Conservation (phyloP, 2,888 invertebrate genomes). For the Caenorhabditis sp. region DNA sequence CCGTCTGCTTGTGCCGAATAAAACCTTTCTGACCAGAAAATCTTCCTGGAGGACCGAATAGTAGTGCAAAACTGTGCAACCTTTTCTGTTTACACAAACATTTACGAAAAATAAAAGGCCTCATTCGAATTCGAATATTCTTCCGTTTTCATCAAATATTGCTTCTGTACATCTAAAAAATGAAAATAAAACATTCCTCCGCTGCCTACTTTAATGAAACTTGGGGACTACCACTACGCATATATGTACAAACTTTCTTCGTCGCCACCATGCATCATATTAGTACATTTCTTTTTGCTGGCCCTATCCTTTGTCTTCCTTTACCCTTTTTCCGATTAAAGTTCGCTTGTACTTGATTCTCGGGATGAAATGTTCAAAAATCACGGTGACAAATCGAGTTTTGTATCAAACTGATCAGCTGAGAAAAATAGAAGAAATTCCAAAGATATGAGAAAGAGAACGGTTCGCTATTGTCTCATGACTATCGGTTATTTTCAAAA, state of each 20-base stretch:
- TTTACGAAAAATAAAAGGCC: no score
- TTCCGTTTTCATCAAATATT: no score
- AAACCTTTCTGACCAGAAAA: no score
- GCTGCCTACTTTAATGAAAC: constrained; percentile 22
- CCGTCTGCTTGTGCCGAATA: no score
- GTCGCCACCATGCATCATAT: not conserved
- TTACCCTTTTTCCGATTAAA: constrained; percentile 18
- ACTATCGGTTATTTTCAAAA: constrained; percentile 39
- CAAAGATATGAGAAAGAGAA: constrained; percentile 15
- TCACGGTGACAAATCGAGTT: not conserved
- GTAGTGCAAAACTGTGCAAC: no score
- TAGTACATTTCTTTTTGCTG: constrained; percentile 37
- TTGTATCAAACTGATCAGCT: constrained; percentile 25
- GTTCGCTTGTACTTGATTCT: constrained; percentile 17
- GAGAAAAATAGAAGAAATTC: constrained; percentile 15
- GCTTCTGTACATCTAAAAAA: not conserved
- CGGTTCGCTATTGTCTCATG: constrained; percentile 4
- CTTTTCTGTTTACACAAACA: no score
- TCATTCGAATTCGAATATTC: no score
- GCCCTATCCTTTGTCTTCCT: constrained; percentile 13
- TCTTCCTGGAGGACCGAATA: no score
- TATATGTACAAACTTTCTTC: constrained; percentile 36
- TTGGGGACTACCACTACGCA: constrained; percentile 5
- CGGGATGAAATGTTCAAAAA: constrained; percentile 36
- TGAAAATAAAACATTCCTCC: not conserved